A percentile compares a stretch with the other conserved stretches of the same genome.
Evolutionary conservation across 2,888 invertebrate genomes (phyloP).

Genomic region (Philaethria dido): DNA sequence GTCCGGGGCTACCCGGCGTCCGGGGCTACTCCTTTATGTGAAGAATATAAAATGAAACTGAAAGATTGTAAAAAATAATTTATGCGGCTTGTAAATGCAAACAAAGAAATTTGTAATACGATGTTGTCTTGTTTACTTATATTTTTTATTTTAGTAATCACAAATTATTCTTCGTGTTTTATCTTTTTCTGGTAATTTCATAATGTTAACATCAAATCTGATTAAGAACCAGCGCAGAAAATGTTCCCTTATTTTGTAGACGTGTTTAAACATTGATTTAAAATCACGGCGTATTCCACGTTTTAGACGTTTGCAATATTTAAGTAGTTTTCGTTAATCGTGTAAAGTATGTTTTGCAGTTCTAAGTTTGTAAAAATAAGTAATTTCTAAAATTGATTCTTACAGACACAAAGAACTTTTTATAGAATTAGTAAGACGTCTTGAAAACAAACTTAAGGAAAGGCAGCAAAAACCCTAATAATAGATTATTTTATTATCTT

Average conservation of each 20-base stretch:
- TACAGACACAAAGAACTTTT: no score
- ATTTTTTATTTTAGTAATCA: slow-evolving; percentile 2
- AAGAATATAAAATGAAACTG: no score
- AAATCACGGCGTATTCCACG: slow-evolving; percentile 5
- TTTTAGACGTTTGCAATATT: slow-evolving; percentile 18
- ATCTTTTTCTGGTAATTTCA: slow-evolving; percentile 43
- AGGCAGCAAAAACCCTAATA: no score
- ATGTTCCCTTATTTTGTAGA: slow-evolving; percentile 17
- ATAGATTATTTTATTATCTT: no score
- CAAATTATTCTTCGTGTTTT: slow-evolving; percentile 38
- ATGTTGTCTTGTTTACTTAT: no score
- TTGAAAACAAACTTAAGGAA: no score
- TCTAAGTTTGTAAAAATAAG: background rate
- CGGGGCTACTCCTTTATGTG: no score
- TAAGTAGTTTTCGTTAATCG: background rate
- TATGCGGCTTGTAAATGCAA: no score
- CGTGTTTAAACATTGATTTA: slow-evolving; percentile 27
- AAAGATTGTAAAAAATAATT: no score
- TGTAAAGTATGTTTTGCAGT: background rate
- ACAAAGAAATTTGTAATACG: no score
- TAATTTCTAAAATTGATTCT: background rate
- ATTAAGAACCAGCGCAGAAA: slow-evolving; percentile 15
- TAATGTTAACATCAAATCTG: slow-evolving; percentile 40
- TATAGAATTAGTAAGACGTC: no score
- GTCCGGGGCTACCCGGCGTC: no score